Evolutionary conservation across 64 coral and sea anemone species (phyloP).

Genomic region (Astreopora myriophthalma): DNA sequence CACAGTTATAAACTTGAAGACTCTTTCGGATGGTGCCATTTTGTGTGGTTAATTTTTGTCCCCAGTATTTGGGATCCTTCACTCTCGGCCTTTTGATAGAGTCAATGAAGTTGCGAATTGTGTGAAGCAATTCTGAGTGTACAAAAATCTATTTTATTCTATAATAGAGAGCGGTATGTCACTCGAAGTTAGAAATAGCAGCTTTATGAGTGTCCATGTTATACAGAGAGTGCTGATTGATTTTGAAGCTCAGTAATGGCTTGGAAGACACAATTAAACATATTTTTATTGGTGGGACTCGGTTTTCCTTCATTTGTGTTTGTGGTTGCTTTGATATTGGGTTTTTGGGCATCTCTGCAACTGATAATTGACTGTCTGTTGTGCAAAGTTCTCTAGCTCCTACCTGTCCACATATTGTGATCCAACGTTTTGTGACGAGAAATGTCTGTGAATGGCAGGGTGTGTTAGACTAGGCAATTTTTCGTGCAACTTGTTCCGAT

Average conservation of each 20-base stretch:
- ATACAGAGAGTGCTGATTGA: conserved; percentile 17
- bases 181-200: not conserved
- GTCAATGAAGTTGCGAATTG: not conserved
- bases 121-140: not conserved
- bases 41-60: not conserved
- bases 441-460: too few relatives aligned
- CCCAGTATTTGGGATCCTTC: not conserved
- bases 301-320: not conserved
- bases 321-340: not conserved
- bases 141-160: conserved; percentile 38
- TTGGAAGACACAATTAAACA: conserved; percentile 25
- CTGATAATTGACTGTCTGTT: too few relatives aligned
- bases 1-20: conserved; percentile 2
- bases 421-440: too few relatives aligned
- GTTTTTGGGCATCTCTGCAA: too few relatives aligned
- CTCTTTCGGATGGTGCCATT: not conserved
- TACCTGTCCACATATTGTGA: too few relatives aligned
- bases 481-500: too few relatives aligned
- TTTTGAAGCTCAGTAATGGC: not conserved
- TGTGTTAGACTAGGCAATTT: too few relatives aligned
- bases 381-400: too few relatives aligned
- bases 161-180: not conserved
- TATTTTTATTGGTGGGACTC: conserved; percentile 52
- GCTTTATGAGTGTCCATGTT: conserved; percentile 4
- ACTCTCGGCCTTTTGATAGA: not conserved